Evolutionary conservation across 2,888 invertebrate species (phyloP), one percentile per base, ranked within the genome.

Genomic region (Minunthozetes semirufus): DNA sequence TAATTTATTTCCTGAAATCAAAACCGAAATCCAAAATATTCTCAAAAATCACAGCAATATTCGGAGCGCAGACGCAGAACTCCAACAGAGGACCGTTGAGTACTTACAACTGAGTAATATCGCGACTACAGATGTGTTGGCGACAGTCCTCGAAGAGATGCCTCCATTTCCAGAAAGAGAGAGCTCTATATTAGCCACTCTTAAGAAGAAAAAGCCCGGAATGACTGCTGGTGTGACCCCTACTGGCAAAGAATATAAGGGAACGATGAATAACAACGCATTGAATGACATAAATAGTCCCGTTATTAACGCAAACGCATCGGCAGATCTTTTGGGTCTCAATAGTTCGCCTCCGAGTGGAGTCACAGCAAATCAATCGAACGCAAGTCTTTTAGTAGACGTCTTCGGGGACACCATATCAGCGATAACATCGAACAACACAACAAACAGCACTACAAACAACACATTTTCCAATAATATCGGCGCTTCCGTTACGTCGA

Each of bases 101-200:
- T 99, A 99, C 85, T 86, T 99, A 77, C 94, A 96, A 82, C 86
- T 99, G 77, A 96, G 95, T 83, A 93, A 94, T 81, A 92, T 97
- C 77, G 95, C 97, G 42, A 93, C 95, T 78, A 90, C 94, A 74
- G 98, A 99, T 87, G 97, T 99, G 76, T 85, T 99, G 82, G 97
- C 97, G 29, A 98, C 97, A 72, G 97, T 98, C 72, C 85, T 99
- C 79, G 99, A 99, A 86, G 99, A 99, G 86, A 99, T 99, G 99
- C 99, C 99, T 78, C 97, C 98, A 72, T 99, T 98, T 85, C 96
- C 99, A 5, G 99, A 99, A 85, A 88, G 98, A 79, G 97, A 97
- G 85, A 97, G 96, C 77, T 96, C 96, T 17, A 96, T 99, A 81
- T 86, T 99, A 79, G 94, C 96, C 73, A 97, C 98, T 78, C 86